Evolutionary conservation across 2,797 vertebrate species (phyloP).

Genomic region (Synaphobranchus kaupii): DNA sequence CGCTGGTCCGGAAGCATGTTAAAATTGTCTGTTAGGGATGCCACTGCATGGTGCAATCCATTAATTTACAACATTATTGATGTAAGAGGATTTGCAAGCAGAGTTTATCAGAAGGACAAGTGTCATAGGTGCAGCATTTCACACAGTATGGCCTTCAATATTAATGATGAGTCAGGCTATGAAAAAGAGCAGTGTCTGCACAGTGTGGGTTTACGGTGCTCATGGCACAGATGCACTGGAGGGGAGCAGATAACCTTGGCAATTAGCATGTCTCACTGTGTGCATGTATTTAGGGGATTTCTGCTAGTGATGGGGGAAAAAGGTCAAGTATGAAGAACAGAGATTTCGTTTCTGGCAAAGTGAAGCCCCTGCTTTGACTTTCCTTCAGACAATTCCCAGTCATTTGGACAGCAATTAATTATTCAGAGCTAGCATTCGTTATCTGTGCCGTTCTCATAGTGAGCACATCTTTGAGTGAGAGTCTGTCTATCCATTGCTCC

Average conservation of each 20-base stretch:
- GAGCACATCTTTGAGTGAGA: not conserved
- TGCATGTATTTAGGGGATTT: not conserved
- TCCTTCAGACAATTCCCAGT: constrained; percentile 57
- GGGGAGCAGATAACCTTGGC: not conserved
- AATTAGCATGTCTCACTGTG: constrained; percentile 7
- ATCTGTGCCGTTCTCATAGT: constrained; percentile 52
- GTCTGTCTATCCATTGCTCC: constrained; percentile 33
- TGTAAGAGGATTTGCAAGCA: not conserved
- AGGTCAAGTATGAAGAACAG: constrained; percentile 34
- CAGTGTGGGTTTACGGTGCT: not conserved
- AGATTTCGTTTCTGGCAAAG: constrained; percentile 49
- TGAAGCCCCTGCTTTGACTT: constrained; percentile 60
- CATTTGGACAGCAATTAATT: constrained; percentile 64
- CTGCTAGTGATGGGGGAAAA: not conserved
- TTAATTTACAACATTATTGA: constrained; percentile 4
- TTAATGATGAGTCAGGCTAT: constrained; percentile 7
- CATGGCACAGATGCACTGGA: not conserved
- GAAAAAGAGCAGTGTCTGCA: not conserved
- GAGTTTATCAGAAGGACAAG: constrained; percentile 19
- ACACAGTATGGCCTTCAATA: not conserved
- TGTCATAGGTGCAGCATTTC: constrained; percentile 6
- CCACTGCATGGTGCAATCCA: not conserved
- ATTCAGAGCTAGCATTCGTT: constrained; percentile 57
- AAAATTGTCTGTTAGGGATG: not conserved
- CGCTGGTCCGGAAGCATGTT: not conserved